Percentiles rank a stretch among this genome's conserved stretches.
Evolutionary conservation across 2,113 vertebrate species (phyloP).

Genomic region (Illadopsis cleaveri): DNA sequence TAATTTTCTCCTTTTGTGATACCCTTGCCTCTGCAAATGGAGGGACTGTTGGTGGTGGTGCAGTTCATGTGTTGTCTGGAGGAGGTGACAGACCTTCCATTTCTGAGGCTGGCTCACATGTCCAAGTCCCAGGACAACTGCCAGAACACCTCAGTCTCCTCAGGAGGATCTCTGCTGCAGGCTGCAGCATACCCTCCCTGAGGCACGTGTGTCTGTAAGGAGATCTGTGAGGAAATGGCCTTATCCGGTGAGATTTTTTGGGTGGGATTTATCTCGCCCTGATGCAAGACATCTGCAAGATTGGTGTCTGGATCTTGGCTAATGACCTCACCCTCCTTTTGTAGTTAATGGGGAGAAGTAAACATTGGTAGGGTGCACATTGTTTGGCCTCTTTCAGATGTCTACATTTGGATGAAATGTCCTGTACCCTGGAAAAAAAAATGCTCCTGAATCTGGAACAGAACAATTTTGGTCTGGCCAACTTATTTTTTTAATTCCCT

Average conservation of each 20-base stretch:
- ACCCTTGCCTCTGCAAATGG: not conserved
- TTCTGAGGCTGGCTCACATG: not conserved
- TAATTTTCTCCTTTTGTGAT: slow-evolving; percentile 18
- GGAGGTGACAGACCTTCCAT: not conserved
- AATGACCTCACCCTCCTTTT: slow-evolving; percentile 16
- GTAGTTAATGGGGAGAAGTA: not conserved
- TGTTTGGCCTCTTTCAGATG: not conserved
- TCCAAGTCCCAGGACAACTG: fast-evolving
- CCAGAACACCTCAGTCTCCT: not conserved
- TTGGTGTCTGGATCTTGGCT: not conserved
- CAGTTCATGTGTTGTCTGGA: not conserved
- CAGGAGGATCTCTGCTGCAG: not conserved
- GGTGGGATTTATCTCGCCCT: not conserved
- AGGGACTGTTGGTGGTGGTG: not conserved
- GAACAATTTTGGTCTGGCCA: not conserved
- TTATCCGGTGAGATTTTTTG: not conserved
- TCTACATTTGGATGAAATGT: not conserved
- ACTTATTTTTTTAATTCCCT: not conserved
- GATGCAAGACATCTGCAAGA: not conserved
- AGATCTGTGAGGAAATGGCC: not conserved
- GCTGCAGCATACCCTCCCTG: not conserved
- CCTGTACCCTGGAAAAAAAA: not conserved
- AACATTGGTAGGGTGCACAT: fast-evolving
- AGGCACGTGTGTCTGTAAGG: not conserved
- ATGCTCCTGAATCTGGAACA: not conserved